Conservation (phyloP, 2,888 invertebrate species). For the Mallateleia sp. region DNA sequence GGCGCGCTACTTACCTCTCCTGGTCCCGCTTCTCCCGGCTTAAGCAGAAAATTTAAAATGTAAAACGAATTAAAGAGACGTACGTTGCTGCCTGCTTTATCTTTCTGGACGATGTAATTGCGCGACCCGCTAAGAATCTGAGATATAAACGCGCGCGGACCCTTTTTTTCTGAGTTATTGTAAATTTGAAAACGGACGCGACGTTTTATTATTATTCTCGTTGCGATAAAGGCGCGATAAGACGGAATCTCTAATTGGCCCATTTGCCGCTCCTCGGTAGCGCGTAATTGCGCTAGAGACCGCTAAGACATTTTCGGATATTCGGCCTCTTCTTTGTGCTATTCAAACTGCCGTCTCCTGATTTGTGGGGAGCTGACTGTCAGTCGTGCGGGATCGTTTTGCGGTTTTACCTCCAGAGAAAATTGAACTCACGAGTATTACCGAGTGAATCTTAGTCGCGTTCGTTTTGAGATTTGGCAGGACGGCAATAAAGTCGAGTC, state of each 20-base stretch:
- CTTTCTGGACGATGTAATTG: slow-evolving; percentile 42
- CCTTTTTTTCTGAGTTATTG: slow-evolving; percentile 36
- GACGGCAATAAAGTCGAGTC: no score
- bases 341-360: slow-evolving; percentile 16
- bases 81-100: slow-evolving; percentile 48
- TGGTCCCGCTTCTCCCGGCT: neutral
- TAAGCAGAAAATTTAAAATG: slow-evolving; percentile 65
- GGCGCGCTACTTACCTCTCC: slow-evolving; percentile 47
- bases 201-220: slow-evolving; percentile 64
- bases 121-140: slow-evolving; percentile 20
- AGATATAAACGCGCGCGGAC: slow-evolving; percentile 27
- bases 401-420: no score
- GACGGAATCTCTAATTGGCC: slow-evolving; percentile 65
- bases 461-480: no score
- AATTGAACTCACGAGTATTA: no score
- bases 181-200: slow-evolving; percentile 59
- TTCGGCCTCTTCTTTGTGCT: slow-evolving; percentile 24
- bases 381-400: no score
- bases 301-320: slow-evolving; percentile 40
- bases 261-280: slow-evolving; percentile 20
- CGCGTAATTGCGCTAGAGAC: slow-evolving; percentile 51
- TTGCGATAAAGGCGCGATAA: slow-evolving; percentile 54
- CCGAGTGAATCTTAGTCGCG: no score
- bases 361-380: slow-evolving; percentile 14
- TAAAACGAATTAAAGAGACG: slow-evolving; percentile 72